Evolutionary conservation across 2,888 invertebrate species (phyloP).

Genomic region (Ceraclea dissimilis): DNA sequence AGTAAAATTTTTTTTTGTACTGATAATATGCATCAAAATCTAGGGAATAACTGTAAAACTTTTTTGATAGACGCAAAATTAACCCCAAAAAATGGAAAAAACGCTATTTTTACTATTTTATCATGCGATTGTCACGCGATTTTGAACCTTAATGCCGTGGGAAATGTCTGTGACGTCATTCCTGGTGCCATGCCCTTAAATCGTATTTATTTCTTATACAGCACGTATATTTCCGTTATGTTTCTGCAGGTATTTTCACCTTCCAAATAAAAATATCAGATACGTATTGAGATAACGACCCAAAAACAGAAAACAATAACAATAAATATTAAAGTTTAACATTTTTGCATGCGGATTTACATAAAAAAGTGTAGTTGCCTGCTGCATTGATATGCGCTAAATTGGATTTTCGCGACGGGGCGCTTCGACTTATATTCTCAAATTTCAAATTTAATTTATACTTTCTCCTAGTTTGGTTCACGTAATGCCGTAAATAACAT

Average conservation of each 20-base stretch:
- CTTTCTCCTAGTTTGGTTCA: background rate
- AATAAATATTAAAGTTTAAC: slow-evolving; percentile 1
- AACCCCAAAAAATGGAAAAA: too few species aligned
- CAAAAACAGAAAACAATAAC: slow-evolving; percentile 1
- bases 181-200: too few species aligned
- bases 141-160: too few species aligned
- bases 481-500: background rate
- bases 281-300: background rate
- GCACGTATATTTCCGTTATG: too few species aligned
- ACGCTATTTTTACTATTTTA: too few species aligned
- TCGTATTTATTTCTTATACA: too few species aligned
- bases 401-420: slow-evolving; percentile 2
- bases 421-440: background rate
- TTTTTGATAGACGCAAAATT: too few species aligned
- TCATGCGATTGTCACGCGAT: too few species aligned
- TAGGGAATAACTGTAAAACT: too few species aligned
- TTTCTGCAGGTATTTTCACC: background rate
- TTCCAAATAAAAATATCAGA: background rate
- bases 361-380: background rate
- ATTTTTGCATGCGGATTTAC: slow-evolving; percentile 2
- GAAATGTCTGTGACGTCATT: too few species aligned
- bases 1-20: too few species aligned
- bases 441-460: background rate
- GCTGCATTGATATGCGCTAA: slow-evolving; percentile 4
- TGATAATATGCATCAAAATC: too few species aligned